phyloP scores from a whole-genome alignment of 2,888 invertebrate species.

The Brenthis daphne region DNA sequence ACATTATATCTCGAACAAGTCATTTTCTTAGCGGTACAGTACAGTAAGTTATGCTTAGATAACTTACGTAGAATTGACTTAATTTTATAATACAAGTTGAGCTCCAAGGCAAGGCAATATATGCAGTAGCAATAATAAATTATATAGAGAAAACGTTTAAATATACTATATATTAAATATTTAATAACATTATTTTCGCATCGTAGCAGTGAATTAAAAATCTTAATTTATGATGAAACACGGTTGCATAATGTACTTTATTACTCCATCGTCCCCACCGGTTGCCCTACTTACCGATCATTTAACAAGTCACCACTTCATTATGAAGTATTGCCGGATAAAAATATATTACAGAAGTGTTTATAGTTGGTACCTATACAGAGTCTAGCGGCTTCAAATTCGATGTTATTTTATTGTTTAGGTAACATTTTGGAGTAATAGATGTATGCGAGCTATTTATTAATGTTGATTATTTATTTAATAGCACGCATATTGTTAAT shows the following conservation, averaged over 20 bases:
- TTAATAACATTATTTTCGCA: background rate
- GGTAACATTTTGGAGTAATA: background rate
- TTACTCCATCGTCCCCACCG: slow-evolving; percentile 37
- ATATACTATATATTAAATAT: background rate
- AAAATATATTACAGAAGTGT: slow-evolving; percentile 42
- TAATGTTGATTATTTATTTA: background rate
- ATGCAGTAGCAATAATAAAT: background rate
- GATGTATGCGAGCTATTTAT: background rate
- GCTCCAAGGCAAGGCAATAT: background rate
- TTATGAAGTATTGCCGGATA: slow-evolving; percentile 44
- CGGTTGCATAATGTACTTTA: slow-evolving; percentile 32
- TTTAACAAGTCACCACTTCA: slow-evolving; percentile 46
- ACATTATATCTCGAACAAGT: background rate
- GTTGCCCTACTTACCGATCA: slow-evolving; percentile 46
- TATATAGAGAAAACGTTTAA: slow-evolving; percentile 2
- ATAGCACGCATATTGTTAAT: no score
- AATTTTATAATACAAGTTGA: background rate
- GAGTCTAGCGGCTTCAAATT: background rate
- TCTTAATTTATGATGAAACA: slow-evolving; percentile 21
- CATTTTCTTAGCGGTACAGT: background rate
- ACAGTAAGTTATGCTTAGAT: background rate
- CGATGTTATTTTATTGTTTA: background rate
- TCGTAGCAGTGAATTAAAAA: slow-evolving; percentile 19
- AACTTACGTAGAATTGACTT: background rate
- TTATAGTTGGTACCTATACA: slow-evolving; percentile 15